Evolutionary conservation across 1,140 invertebrate species (phyloP), one percentile per base, ranked within the genome.

Genomic region (Augochlora pura): DNA sequence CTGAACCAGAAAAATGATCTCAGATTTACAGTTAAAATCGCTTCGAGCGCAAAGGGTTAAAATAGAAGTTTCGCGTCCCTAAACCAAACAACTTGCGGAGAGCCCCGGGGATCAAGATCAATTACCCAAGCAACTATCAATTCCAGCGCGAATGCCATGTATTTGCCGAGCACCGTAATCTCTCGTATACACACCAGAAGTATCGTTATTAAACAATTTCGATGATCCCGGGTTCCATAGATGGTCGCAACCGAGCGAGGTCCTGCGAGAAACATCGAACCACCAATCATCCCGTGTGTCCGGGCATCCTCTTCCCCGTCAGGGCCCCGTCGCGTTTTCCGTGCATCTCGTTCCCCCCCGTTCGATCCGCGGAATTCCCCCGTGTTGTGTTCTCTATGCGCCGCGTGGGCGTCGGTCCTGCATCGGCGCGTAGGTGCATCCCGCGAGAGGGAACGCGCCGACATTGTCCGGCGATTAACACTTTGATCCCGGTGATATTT

Each of bases 381-480:
- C 42, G 72, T 18, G 23, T 54, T 54, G 42, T 54, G 62, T 60
- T 39, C 12, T 25, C 49, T 42, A 65, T 63, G 54, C 74, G 5
- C 42, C 52, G 75, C 75, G 75, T 77, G 59, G 75, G 75, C 66
- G 75, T 52, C 2, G 21, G 57, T n/a, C 68, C 46, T 38, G 42
- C 59, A 63, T 21, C 12, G 49, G 25, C 49, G 80, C 75, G 79
- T 84, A 71, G 82, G 80, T 77, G 84, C 83, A 76, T 2, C 71
- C 46, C 5, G 21, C 62, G 68, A 67, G 82, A 81, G 54, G 78
- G 54, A 60, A 65, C 69, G 42, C 77, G 70, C 65, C 85, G 72
- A 71, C 76, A 80, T 85, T 86, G 83, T 82, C 38, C 49, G 32
- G 59, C 73, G 73, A 79, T 86, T 86, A 83, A 85, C 83, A 71